Evolutionary conservation across 2,797 vertebrate species (phyloP), one percentile per base, ranked within the genome.

Genomic region (Sebastes hubbsi): DNA sequence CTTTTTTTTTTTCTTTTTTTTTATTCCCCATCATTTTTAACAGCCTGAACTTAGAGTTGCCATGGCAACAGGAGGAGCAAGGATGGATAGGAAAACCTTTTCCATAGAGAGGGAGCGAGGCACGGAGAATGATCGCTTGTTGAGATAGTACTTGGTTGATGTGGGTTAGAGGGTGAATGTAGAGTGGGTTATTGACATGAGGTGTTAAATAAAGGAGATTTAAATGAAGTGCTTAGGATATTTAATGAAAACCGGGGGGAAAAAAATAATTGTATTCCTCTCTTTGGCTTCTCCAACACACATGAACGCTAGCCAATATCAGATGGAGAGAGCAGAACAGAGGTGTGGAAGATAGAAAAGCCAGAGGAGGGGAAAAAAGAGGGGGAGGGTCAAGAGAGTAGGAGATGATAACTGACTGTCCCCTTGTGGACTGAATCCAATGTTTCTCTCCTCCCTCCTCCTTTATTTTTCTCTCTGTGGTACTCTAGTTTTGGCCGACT

Each of bases 1-100:
- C 76, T 86, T 80, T 88, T 70, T 74, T 10, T 80, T 66, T 73
- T 27, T 1, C 69, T 75, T 86, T 80, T 88, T 86, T 71, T 86
- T 85, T 89, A 88, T 88, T 89, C 84, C 83, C 83, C 72, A 92
- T 93, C 90, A 92, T 95, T 95, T 95, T 92, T 90, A 94, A 94
- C 85, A 88, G 92, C 87, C 92, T 94, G 94, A 95, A 95, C 93
- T 94, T 95, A 94, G 87, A 89, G 93, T 96, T 95, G 78, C 95
- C 95, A 96, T 96, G 93, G 95, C 94, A 96, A 96, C 96, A 93
- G 81, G 84, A 89, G 91, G 92, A 92, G 89, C 88, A 92, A 83
- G 89, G 87, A 91, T 88, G 85, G 78, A 84, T 83, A 77, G 94
- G 92, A 94, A 91, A 87, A 89, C 68, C 77, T 90, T 91, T 90